phyloP scores from a whole-genome alignment of 1,140 invertebrate species.

The Drosophila bifasciata region DNA sequence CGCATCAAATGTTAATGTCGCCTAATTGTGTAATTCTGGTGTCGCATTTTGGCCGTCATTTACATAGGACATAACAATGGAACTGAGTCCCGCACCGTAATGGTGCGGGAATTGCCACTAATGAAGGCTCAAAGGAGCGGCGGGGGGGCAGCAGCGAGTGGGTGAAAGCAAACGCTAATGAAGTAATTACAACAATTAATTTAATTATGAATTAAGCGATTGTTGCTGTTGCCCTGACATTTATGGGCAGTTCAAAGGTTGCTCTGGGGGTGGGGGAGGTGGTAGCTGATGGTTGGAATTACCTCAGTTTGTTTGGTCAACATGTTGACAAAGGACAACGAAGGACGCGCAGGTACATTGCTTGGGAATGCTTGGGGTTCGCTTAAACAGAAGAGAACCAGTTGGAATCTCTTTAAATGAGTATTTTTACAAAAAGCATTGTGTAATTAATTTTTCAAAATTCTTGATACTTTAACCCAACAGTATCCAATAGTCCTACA shows the following conservation, averaged over 20 bases:
- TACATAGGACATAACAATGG: slow-evolving; percentile 61
- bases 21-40: slow-evolving; percentile 81
- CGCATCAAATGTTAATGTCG: slow-evolving; percentile 81
- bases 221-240: slow-evolving; percentile 63
- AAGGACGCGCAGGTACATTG: slow-evolving; percentile 31
- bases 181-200: slow-evolving; percentile 83
- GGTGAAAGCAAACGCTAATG: slow-evolving; percentile 54
- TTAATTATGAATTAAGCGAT: slow-evolving; percentile 83
- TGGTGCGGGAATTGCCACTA: slow-evolving; percentile 44
- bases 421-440: not conserved
- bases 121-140: slow-evolving; percentile 52
- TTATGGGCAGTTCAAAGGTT: slow-evolving; percentile 35
- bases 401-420: not conserved
- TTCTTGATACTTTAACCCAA: not conserved
- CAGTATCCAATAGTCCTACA: too few relatives aligned
- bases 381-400: not conserved
- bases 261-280: not conserved
- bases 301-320: slow-evolving; percentile 56
- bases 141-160: slow-evolving; percentile 1
- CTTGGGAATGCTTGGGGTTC: not conserved
- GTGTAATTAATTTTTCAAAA: not conserved
- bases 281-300: not conserved
- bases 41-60: slow-evolving; percentile 73
- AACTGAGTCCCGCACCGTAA: slow-evolving; percentile 16
- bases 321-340: slow-evolving; percentile 74